Conservation (phyloP, 2,113 vertebrate genomes). For the Petaurus breviceps region DNA sequence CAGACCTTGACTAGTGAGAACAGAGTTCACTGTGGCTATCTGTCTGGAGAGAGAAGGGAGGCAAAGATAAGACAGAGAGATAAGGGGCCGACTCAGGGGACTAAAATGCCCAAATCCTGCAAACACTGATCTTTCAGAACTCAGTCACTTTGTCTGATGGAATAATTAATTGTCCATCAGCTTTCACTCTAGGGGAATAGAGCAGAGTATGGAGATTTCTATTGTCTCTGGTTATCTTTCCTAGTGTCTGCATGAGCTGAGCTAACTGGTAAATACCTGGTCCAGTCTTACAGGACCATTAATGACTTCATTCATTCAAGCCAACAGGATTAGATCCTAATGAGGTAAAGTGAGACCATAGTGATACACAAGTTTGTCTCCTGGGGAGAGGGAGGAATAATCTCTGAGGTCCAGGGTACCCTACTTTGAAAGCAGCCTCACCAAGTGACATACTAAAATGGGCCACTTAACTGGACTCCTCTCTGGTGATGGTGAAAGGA, state of each 20-base stretch:
- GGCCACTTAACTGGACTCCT: neutral
- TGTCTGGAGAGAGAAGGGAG: neutral
- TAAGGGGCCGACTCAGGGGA: neutral
- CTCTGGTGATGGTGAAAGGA: neutral
- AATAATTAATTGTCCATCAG: neutral
- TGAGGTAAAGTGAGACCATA: neutral
- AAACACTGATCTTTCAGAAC: neutral
- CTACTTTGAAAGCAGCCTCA: neutral
- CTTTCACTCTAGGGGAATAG: neutral
- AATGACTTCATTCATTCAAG: neutral
- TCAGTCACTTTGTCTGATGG: neutral
- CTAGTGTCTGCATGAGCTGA: neutral
- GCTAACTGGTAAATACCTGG: neutral
- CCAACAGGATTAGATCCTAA: neutral
- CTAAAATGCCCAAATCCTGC: neutral
- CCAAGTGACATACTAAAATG: neutral
- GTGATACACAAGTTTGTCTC: neutral
- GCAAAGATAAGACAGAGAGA: neutral
- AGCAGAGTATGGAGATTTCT: neutral
- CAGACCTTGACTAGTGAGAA: neutral
- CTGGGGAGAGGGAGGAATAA: neutral
- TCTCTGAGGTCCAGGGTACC: neutral
- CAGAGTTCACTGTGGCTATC: neutral
- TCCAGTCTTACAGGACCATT: neutral
- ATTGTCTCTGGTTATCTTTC: neutral